Evolutionary conservation across 2,113 vertebrate species (phyloP).

Genomic region (Morone chrysops): DNA sequence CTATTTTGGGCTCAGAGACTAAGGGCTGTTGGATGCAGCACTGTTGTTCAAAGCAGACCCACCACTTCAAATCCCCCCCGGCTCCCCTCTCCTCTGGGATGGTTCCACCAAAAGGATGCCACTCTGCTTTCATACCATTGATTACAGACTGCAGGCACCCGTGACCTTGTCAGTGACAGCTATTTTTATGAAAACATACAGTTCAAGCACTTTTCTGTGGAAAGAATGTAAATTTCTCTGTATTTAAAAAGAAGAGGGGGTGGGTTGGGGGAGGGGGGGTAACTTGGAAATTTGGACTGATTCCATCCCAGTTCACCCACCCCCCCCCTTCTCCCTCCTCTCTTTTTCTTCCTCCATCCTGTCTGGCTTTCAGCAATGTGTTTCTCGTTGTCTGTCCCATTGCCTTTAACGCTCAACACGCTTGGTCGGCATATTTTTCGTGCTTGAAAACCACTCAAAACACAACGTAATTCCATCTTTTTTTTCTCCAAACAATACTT

Average conservation of each 20-base stretch:
- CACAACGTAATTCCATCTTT: conserved; percentile 55
- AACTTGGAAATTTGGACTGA: conserved; percentile 75
- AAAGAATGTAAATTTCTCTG: conserved; percentile 82
- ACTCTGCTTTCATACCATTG: conserved; percentile 45
- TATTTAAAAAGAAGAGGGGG: conserved; percentile 61
- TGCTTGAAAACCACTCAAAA: conserved; percentile 70
- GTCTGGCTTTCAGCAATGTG: conserved; percentile 80
- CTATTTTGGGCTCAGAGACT: conserved; percentile 59
- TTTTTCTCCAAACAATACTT: conserved; percentile 19
- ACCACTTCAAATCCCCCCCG: conserved; percentile 11
- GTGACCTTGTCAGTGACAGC: conserved; percentile 60
- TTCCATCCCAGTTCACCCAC: conserved; percentile 71
- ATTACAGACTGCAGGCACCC: conserved; percentile 51
- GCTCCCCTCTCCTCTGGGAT: conserved; percentile 27
- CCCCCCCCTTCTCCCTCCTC: conserved; percentile 4
- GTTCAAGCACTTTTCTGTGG: conserved; percentile 69
- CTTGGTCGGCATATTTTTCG: conserved; percentile 68
- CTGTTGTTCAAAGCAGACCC: conserved; percentile 51
- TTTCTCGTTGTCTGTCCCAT: conserved; percentile 80
- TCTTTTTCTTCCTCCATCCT: conserved; percentile 54
- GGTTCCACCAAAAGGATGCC: conserved; percentile 34
- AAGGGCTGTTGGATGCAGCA: conserved; percentile 19
- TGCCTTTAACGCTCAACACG: conserved; percentile 66
- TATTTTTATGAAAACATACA: conserved; percentile 64
- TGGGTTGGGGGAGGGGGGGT: background rate